Evolutionary conservation across 2,888 invertebrate species (phyloP).

Genomic region (Artemia sinica): DNA sequence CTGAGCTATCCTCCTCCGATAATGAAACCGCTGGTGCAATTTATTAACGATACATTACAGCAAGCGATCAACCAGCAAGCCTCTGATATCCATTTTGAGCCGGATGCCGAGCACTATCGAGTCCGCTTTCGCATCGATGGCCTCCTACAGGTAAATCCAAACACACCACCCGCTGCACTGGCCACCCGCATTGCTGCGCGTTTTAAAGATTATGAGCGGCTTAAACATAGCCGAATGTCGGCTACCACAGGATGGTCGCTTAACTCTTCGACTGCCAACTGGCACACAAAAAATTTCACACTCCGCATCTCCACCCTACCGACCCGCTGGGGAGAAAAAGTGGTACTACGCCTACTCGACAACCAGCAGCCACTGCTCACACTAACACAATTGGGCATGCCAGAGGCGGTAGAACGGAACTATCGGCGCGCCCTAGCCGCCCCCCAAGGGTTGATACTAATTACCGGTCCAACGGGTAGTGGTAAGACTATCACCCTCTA

Average conservation of each 20-base stretch:
- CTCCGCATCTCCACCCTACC: neutral
- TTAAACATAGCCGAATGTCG: constrained; percentile 15
- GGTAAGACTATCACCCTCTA: too few species aligned
- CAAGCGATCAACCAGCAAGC: neutral
- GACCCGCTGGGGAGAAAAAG: neutral
- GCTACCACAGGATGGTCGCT: constrained; percentile 18
- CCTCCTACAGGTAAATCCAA: neutral
- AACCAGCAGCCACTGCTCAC: neutral
- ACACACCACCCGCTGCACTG: neutral
- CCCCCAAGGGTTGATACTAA: neutral
- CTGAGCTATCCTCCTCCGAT: too few species aligned
- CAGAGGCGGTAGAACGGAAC: too few species aligned
- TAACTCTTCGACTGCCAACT: constrained; percentile 6
- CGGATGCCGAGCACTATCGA: neutral
- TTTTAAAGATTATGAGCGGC: constrained; percentile 12
- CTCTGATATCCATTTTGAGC: neutral
- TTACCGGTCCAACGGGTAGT: neutral
- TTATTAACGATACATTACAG: neutral
- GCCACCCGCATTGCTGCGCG: neutral
- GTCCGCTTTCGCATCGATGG: constrained; percentile 1
- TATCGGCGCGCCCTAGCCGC: too few species aligned
- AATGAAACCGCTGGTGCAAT: neutral
- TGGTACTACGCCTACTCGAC: neutral
- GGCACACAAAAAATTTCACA: neutral
- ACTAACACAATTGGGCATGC: neutral